Evolutionary conservation across 2,888 invertebrate genomes (phyloP).

Genomic region (Leptopilina myrica): DNA sequence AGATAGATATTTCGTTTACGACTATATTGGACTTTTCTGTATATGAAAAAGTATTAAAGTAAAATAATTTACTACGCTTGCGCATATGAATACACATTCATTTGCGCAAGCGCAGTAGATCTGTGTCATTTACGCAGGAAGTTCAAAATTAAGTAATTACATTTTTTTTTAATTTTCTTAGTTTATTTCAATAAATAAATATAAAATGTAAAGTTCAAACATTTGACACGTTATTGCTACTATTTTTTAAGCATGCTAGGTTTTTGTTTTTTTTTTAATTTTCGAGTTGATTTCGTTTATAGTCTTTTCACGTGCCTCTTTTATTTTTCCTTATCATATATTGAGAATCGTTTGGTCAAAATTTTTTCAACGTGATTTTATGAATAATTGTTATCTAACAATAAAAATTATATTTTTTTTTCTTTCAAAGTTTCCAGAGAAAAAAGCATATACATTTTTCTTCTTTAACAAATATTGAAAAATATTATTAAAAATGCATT

Average conservation of each 20-base stretch:
- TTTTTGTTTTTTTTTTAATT: conserved; percentile 1
- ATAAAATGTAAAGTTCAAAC: background rate
- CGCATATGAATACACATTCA: too few species aligned
- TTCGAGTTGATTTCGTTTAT: conserved; percentile 13
- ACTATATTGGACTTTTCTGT: too few species aligned
- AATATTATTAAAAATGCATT: conserved; percentile 41
- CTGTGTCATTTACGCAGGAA: too few species aligned
- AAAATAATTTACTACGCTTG: too few species aligned
- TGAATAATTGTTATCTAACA: background rate
- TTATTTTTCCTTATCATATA: background rate
- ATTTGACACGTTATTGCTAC: conserved; percentile 27
- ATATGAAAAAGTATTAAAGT: too few species aligned
- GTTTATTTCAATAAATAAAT: too few species aligned
- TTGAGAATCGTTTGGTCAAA: background rate
- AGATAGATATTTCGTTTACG: too few species aligned
- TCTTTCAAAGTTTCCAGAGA: background rate
- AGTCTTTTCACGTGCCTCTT: background rate
- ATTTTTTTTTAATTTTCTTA: too few species aligned
- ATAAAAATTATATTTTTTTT: background rate
- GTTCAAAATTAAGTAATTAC: too few species aligned
- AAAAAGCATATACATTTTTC: background rate
- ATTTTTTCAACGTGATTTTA: background rate
- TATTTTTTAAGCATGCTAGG: conserved; percentile 25
- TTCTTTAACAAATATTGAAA: background rate
- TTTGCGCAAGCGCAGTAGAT: too few species aligned